Evolutionary conservation across 2,797 vertebrate species (phyloP), one percentile per base, ranked within the genome.

Genomic region (Enteromius argenteus): DNA sequence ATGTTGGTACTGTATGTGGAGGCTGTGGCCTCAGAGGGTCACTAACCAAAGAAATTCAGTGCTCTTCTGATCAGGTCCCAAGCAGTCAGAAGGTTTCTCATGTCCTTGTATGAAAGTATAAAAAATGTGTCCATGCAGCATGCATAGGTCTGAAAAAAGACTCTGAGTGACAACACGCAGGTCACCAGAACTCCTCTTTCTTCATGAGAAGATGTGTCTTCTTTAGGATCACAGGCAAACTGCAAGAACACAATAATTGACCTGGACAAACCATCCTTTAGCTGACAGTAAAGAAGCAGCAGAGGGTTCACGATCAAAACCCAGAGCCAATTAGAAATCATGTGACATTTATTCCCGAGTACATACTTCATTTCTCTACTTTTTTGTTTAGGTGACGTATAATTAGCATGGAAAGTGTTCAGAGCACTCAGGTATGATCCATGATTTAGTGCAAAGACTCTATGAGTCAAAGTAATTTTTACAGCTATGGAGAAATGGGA

Each of bases 121-220:
- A 84, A 88, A 88, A 91, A 87, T 85, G 90, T 90, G 90, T 95
- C 91, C 91, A 91, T 93, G 92, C 92, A 94, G 94, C 95, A 96
- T 96, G 95, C 95, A 94, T 94, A 95, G 94, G 93, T 94, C 90
- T 83, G 90, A 42, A 89, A 91, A 90, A 88, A 91, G 27, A 58
- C 39, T 84, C 81, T 27, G 71, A 21, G 42, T 3, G 66, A 58
- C 49, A 32, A 35, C 72, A 81, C 27, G 3, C 67, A 79, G 60
- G 62, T 44, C 42, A 37, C 64, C 56, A 69, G 78, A 51, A 23
- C 19, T 69, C n/a, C 71, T 69, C 67, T n/a, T 35, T 79, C 60
- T 23, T 79, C 37, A 58, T 4, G 19, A 88, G 71, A 80, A 82
- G 71, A 85, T 32, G 53, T 21, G 39, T 27, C 27, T 27, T 27